phyloP scores from a whole-genome alignment of 2,113 vertebrate genomes.

The Oryctolagus cuniculus region mOryCun1.1 NC_091436.1:169873001-169873500 shows the following conservation, averaged over 20 bases:
- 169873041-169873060: too few species aligned
- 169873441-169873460: too few species aligned
- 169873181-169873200: not conserved
- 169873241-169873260: too few species aligned
- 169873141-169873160: not conserved
- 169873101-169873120: not conserved
- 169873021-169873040: too few species aligned
- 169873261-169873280: not conserved
- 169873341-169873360: too few species aligned
- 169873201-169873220: not conserved
- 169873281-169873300: too few species aligned
- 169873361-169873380: not conserved
- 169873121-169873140: not conserved
- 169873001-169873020: not conserved
- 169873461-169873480: not conserved
- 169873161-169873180: not conserved
- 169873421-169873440: not conserved
- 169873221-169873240: not conserved
- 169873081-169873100: not conserved
- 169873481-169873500: not conserved
- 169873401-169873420: not conserved
- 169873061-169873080: not conserved
- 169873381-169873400: not conserved
- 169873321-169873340: not conserved
- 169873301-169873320: too few species aligned